Evolutionary conservation across 2,888 invertebrate species (phyloP), one percentile per base, ranked within the genome.

Genomic region (Hermaeophaga mercurialis): DNA sequence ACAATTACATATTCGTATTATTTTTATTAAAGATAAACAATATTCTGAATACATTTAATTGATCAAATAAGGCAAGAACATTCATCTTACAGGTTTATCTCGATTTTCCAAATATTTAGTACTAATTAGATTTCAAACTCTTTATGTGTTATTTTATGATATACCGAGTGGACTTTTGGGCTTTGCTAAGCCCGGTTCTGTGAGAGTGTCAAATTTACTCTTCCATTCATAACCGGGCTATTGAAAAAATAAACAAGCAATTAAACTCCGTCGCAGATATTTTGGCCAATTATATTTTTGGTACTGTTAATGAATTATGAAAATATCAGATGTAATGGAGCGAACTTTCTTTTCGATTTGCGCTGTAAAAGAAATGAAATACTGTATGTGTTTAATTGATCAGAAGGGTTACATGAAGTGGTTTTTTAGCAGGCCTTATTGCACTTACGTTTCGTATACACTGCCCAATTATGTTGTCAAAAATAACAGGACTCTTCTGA

Each of bases 241-340:
- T 26, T 52, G 58, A 62, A 68, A 67, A 66, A 67, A 65, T 59
- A 45, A 54, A 48, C 58, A 61, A 61, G 62, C 67, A 70, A 70
- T 70, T 70, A 68, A 67, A 66, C 64, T 63, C 61, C 55, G 58
- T 59, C 59, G 54, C 59, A 60, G 65, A 55, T 63, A 66, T 68
- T 67, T 44, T 52, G 54, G 63, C 67, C 68, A 69, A 68, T 69
- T 69, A 69, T 66, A 64, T 62, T 52, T 62, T 44, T 55, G 50
- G 34, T 60, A 56, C 56, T 54, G 60, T 62, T 64, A 62, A 66
- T 65, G 65, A 66, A 66, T 66, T 66, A 68, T 65, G 59, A 62
- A 64, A 66, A 65, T 63, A 65, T 63, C 56, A 59, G 59, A 55
- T 62, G 53, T 61, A 61, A 60, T 65, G 63, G 58, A 56, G 58